Base-by-base conservation (phyloP, 2,797 vertebrate species). In the Syndactyla subalaris region DNA sequence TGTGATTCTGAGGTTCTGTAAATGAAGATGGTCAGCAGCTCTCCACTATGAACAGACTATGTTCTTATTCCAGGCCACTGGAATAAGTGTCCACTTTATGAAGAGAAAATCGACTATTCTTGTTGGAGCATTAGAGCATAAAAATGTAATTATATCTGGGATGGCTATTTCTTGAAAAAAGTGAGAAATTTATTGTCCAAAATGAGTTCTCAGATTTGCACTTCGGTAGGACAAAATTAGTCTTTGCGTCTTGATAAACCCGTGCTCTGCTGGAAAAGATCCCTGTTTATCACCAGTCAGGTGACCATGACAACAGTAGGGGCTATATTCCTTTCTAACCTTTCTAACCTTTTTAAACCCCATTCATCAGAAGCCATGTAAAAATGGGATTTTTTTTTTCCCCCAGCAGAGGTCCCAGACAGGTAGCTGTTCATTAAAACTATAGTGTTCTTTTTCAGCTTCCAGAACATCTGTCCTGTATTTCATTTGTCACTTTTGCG, bases 381-480 rank as follows among this genome's bases (percentile, higher is more conserved):
- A 22, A 84, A 85, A 81, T n/a, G 5, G 20, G 48, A 48, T 34
- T 46, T n/a, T 62, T 39, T 12, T 70, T 14, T 38, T 38, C 36
- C 8, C 11, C 49, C 59, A 84, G 54, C 18, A 67, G 39, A 82
- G 34, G 12, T 68, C 46, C n/a, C 88, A 82, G 46, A 63, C 24
- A 94, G 43, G 70, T 79, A 88, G 24, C 20, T 82, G n/a, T 93
- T 87, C 91, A 85, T 75, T 91, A 79, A 94, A 91, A 85, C 30
- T 34, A 5, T 21, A 8, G 45, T 15, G 19, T 34, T 92, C 62
- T 82, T 80, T 75, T 88, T 86, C 70, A 93, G 19, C 85, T 90
- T 93, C 93, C 57, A 54, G 83, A 93, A 78, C 82, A 92, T 93
- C 92, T 95, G 82, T 87, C 74, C 72, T 95, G 49, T 85, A 80